Percentiles rank a stretch among this genome's conserved stretches.
phyloP scores from a whole-genome alignment of 2,888 invertebrate genomes.

The Meghimatium bilineatum region DNA sequence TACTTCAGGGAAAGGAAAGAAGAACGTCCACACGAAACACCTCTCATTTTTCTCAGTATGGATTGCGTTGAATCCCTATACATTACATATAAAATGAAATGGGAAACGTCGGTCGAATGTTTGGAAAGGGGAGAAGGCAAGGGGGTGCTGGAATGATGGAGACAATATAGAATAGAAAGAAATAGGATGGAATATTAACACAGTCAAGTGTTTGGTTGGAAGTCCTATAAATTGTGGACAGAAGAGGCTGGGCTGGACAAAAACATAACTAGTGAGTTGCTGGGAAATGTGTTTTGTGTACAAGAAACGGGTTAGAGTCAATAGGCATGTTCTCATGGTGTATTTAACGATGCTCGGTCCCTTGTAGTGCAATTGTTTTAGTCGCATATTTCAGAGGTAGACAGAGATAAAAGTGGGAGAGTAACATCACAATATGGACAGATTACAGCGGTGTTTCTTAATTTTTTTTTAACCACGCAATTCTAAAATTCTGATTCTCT shows the following conservation, averaged over 20 bases:
- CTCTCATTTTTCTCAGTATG: constrained; percentile 11
- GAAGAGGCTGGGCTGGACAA: not conserved
- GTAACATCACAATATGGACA: no score
- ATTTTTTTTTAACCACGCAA: no score
- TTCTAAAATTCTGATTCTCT: no score
- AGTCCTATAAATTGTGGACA: not conserved
- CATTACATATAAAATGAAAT: constrained; percentile 7
- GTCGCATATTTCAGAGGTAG: no score
- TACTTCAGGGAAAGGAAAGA: not conserved
- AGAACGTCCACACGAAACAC: constrained; percentile 21
- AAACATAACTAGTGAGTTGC: not conserved
- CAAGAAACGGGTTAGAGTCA: not conserved
- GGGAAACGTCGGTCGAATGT: not conserved
- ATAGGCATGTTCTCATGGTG: no score
- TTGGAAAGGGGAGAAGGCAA: not conserved
- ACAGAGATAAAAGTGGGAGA: no score
- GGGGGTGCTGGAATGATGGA: not conserved
- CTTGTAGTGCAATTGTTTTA: no score
- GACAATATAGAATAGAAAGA: not conserved
- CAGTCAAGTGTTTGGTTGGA: not conserved
- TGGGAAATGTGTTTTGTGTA: not conserved
- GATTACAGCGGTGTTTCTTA: no score
- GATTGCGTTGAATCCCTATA: constrained; percentile 23
- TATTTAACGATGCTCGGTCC: no score
- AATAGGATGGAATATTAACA: no score